Conservation (phyloP, 2,888 invertebrate species). For the Marasmarcha lunaedactyla region DNA sequence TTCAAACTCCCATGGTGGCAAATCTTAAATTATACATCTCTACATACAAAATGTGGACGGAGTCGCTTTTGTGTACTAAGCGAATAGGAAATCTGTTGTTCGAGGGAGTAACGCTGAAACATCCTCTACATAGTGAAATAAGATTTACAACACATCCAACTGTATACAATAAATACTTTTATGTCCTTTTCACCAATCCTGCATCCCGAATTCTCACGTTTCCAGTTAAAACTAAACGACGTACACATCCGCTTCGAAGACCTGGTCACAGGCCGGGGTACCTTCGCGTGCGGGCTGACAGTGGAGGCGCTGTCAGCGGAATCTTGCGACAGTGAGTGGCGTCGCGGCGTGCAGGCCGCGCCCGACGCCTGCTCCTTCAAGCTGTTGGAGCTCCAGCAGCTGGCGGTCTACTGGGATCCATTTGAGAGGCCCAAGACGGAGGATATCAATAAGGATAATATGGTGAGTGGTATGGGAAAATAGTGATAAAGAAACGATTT, state of each 20-base stretch:
- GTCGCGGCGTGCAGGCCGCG: conserved; percentile 76
- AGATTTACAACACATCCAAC: too few species aligned
- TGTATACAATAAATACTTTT: too few species aligned
- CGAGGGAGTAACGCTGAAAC: too few species aligned
- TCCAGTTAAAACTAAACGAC: conserved; percentile 88
- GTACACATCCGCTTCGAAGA: conserved; percentile 98
- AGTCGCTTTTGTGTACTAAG: too few species aligned
- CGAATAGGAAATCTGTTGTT: too few species aligned
- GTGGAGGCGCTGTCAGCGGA: conserved; percentile 90
- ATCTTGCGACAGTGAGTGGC: conserved; percentile 92
- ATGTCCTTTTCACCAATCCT: too few species aligned
- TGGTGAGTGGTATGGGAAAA: conserved; percentile 70
- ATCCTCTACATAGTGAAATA: too few species aligned
- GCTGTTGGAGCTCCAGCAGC: conserved; percentile 87
- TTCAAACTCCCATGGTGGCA: too few species aligned
- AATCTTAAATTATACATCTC: too few species aligned
- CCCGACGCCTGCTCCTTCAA: conserved; percentile 82
- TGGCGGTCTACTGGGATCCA: conserved; percentile 93
- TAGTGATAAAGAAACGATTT: too few species aligned
- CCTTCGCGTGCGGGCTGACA: conserved; percentile 88
- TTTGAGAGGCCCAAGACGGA: conserved; percentile 59
- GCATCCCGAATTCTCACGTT: too few species aligned
- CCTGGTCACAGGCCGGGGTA: conserved; percentile 74
- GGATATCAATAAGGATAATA: conserved; percentile 22
- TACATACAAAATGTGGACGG: too few species aligned